Conservation (phyloP, 64 coral and sea anemone species). For the Montipora sp. region DNA sequence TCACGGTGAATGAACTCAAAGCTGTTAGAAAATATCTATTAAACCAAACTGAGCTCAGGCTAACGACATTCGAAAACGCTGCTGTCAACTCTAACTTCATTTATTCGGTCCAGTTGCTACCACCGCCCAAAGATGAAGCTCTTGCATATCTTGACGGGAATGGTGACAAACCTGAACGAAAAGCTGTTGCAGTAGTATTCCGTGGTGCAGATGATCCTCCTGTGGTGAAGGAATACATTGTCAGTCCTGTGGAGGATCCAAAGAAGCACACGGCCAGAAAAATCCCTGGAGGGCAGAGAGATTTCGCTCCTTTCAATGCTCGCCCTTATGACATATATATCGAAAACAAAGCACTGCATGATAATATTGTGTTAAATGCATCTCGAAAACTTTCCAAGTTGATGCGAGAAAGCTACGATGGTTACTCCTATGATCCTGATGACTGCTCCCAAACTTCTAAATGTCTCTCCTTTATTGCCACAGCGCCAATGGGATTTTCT, state of each 20-base stretch:
- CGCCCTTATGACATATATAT: conserved; percentile 1
- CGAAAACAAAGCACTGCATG: not conserved
- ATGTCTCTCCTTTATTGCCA: not conserved
- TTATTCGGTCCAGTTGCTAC: conserved; percentile 67
- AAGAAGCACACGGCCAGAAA: not conserved
- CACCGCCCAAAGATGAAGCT: conserved; percentile 69
- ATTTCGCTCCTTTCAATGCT: conserved; percentile 47
- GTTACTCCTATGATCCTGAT: not conserved
- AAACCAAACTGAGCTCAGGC: not conserved
- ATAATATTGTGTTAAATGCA: not conserved
- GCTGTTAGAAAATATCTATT: conserved; percentile 36
- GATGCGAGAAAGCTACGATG: conserved; percentile 60
- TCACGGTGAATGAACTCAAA: conserved; percentile 15
- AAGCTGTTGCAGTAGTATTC: conserved; percentile 72
- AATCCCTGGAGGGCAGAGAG: not conserved
- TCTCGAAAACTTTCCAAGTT: not conserved
- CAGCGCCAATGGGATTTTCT: conserved; percentile 47
- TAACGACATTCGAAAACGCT: not conserved
- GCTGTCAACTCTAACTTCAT: conserved; percentile 53
- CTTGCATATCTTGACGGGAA: conserved; percentile 58
- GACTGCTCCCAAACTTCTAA: not conserved
- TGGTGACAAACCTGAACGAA: conserved; percentile 57
- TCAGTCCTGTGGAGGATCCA: conserved; percentile 20
- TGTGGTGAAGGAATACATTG: conserved; percentile 70
- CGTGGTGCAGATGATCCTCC: conserved; percentile 64